Conservation (phyloP, 2,888 invertebrate species). For the Himalopsyche japonica region DNA sequence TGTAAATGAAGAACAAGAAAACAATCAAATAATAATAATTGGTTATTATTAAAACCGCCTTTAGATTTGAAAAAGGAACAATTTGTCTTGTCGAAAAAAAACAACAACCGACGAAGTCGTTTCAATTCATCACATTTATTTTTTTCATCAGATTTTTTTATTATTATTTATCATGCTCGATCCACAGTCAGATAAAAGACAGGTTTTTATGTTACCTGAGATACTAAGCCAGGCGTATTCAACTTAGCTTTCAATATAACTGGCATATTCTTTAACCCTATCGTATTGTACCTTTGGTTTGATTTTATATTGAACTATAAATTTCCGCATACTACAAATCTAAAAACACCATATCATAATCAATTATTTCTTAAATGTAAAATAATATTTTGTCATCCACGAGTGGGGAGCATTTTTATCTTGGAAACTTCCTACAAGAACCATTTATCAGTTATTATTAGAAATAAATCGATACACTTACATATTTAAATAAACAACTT, state of each 20-base stretch:
- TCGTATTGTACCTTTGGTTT: no score
- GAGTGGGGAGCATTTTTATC: no score
- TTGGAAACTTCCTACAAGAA: no score
- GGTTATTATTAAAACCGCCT: background rate
- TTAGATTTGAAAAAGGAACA: background rate
- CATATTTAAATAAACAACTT: no score
- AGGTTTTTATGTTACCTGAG: background rate
- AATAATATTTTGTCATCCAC: no score
- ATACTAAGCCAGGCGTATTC: background rate
- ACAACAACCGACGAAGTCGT: background rate
- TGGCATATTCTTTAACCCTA: no score
- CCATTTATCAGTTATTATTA: no score
- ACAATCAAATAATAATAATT: background rate
- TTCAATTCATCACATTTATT: background rate
- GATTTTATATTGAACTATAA: no score
- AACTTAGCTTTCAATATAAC: background rate
- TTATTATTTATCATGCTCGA: background rate
- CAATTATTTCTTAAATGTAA: no score
- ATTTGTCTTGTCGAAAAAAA: background rate
- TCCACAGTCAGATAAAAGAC: background rate
- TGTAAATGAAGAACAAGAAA: background rate
- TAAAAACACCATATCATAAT: no score
- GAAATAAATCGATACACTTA: no score
- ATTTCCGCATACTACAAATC: no score
- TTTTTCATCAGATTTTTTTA: background rate